Evolutionary conservation across 2,888 invertebrate genomes (phyloP).

Genomic region (Griposia aprilina): DNA sequence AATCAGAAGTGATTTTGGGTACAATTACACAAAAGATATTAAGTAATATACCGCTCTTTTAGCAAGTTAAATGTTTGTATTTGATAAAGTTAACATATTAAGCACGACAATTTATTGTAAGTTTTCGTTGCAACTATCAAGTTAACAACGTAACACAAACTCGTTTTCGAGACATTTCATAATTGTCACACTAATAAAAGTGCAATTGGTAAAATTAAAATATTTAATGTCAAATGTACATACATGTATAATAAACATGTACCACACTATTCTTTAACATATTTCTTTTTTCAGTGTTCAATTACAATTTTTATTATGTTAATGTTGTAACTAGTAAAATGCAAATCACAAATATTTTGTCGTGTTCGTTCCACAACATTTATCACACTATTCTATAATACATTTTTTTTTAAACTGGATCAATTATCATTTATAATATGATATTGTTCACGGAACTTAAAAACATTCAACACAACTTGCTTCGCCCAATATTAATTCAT

Average conservation of each 20-base stretch:
- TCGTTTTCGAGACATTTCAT: conserved; percentile 5
- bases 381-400: conserved; percentile 8
- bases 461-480: background rate
- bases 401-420: background rate
- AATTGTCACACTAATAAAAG: background rate
- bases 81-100: conserved; percentile 13
- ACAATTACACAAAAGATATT: conserved; percentile 17
- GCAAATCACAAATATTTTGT: background rate
- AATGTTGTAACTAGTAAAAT: background rate
- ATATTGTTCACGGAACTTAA: background rate
- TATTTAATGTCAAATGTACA: background rate
- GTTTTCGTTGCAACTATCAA: conserved; percentile 15
- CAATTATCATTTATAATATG: background rate
- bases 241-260: no score
- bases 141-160: background rate
- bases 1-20: conserved; percentile 20
- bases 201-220: background rate
- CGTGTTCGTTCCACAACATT: background rate
- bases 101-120: conserved; percentile 44
- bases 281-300: background rate
- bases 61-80: conserved; percentile 13
- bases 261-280: background rate
- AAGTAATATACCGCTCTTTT: conserved; percentile 33
- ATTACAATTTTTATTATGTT: background rate
- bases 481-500: background rate